Percentiles rank a stretch among this genome's conserved stretches.
Evolutionary conservation across 2,113 vertebrate species (phyloP).

Genomic region (Rhinoptilus africanus): DNA sequence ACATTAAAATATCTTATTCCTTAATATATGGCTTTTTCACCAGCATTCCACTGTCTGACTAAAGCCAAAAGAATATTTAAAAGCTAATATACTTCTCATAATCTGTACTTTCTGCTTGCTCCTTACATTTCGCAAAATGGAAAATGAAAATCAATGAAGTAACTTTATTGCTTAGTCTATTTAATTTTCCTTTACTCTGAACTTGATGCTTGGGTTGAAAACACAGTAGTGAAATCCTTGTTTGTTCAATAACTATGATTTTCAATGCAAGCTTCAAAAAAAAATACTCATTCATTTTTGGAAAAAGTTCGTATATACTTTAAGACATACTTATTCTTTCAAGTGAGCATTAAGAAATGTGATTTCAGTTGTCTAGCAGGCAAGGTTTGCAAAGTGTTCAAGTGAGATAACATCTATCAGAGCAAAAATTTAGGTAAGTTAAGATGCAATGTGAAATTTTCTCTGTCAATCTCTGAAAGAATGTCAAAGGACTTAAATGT

Average conservation of each 20-base stretch:
- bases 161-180: neutral
- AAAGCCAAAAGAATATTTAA: neutral
- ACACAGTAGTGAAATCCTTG: neutral
- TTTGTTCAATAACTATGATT: neutral
- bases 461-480: neutral
- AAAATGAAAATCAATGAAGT: neutral
- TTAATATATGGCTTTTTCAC: neutral
- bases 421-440: neutral
- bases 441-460: neutral
- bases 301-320: neutral
- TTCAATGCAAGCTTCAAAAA: neutral
- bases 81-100: neutral
- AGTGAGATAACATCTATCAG: neutral
- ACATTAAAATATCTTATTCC: neutral
- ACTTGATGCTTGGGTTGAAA: neutral
- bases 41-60: neutral
- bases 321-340: neutral
- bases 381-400: neutral
- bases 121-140: neutral
- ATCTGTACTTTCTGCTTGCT: neutral
- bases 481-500: neutral
- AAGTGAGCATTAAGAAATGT: neutral
- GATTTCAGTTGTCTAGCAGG: neutral
- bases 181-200: conserved; percentile 16
- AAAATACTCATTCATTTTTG: neutral